Base-by-base conservation (phyloP, 2,888 invertebrate species). In the Deladenus siricidicola region DNA sequence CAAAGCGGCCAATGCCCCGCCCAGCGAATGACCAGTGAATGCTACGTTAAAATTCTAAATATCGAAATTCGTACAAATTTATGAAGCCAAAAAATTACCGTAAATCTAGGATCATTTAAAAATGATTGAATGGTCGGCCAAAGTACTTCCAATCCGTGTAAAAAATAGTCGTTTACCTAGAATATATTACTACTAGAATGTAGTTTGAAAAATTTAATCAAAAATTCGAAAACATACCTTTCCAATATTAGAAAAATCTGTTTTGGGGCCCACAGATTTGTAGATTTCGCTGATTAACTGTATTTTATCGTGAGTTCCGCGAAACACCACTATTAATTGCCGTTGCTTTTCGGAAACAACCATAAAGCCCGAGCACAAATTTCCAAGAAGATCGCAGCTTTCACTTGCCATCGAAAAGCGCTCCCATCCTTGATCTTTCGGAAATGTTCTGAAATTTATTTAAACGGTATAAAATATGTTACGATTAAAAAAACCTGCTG, bases 1-100 rank as follows among this genome's bases (percentile, higher is more conserved):
- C n/a, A 76, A 57, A 2, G 76, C 63, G 1, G 76, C 76, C 2
- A 77, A 53, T 1, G 76, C 76, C 17, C 71, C 76, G 28, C 76
- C 76, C 28, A 76, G 63, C 0, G 74, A 75, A 58, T 76, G 76
- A 14, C 76, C 75, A 4, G 74, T 75, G 42, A 75, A 68, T 47
- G 71, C 68, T 21, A 75, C 70, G 42, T 60, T 60, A 51, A 69
- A 76, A 34, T 66, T 64, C 68, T 70, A 19, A 17, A 28, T 2
- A 26, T 14, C 42, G 10, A 42, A 42, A n/a, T n/a, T n/a, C 39
- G 6, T 34, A 10, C 39, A 34, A 14, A 6, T 10, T 10, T 34
- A 34, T 34, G 14, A 6, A 10, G 39, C 14, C 6, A 14, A 34
- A 34, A 34, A 34, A 34, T 34, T 34, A 71, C 72, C 60, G 61